These are phyloP conservation scores for Polyploca ridens DNA, from an alignment of 2,888 invertebrate species.

Conservation along the genomic window DNA sequence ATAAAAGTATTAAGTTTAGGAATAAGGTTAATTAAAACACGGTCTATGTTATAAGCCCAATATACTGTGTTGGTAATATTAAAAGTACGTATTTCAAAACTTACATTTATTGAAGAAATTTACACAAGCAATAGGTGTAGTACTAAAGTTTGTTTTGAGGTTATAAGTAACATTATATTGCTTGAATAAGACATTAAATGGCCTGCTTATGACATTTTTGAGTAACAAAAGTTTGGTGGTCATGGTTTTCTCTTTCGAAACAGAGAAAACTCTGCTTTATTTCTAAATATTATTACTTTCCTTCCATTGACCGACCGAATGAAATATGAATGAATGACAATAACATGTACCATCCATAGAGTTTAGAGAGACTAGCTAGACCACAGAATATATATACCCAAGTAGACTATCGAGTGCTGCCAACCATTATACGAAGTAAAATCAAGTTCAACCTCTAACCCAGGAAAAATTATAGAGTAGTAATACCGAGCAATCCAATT, in stretches of 20 bases:
- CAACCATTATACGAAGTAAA: too few species aligned
- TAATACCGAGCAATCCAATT: too few species aligned
- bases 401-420: too few species aligned
- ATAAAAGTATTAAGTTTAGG: slow-evolving; percentile 18
- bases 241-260: slow-evolving; percentile 48
- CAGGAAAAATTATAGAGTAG: too few species aligned
- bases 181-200: slow-evolving; percentile 52
- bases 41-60: not conserved
- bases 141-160: slow-evolving; percentile 70
- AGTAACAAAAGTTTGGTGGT: slow-evolving; percentile 61
- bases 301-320: not conserved
- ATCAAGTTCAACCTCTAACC: too few species aligned
- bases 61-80: not conserved
- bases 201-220: slow-evolving; percentile 53
- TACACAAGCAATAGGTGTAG: slow-evolving; percentile 65
- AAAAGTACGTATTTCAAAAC: slow-evolving; percentile 38
- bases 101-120: slow-evolving; percentile 90
- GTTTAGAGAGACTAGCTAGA: not conserved
- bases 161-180: slow-evolving; percentile 63
- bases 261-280: slow-evolving; percentile 25
- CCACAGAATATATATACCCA: too few species aligned
- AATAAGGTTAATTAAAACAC: slow-evolving; percentile 12
- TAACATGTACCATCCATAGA: not conserved
- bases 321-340: too few species aligned
- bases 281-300: not conserved